A percentile compares a stretch with the other conserved stretches of the same genome.
phyloP scores from a whole-genome alignment of 2,113 vertebrate genomes.

The Serilophus lunatus region DNA sequence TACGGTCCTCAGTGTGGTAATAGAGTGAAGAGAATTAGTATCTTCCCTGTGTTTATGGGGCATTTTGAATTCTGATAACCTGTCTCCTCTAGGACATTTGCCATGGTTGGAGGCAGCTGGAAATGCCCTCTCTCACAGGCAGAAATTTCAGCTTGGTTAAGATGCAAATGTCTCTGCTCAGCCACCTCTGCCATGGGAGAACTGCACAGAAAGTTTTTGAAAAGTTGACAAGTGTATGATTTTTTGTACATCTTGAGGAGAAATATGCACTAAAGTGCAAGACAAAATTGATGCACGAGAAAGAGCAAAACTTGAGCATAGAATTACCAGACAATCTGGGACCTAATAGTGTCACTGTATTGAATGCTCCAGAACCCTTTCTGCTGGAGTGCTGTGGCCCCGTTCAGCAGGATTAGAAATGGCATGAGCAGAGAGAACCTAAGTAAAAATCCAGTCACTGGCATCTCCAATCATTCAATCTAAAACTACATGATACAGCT shows the following conservation, averaged over 20 bases:
- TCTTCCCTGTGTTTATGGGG: not conserved
- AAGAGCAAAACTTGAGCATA: not conserved
- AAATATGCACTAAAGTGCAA: fast-evolving
- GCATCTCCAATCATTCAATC: not conserved
- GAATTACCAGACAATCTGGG: not conserved
- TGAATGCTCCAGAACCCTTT: not conserved
- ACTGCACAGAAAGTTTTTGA: not conserved
- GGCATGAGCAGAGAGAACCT: not conserved
- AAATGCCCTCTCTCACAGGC: not conserved
- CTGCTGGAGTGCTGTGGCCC: not conserved
- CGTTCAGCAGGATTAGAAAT: not conserved
- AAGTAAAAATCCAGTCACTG: not conserved
- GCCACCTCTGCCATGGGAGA: not conserved
- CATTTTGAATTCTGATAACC: conserved; percentile 5
- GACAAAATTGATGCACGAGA: not conserved
- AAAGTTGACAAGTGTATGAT: not conserved
- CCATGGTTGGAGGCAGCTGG: not conserved
- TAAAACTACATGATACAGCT: not conserved
- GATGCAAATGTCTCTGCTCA: not conserved
- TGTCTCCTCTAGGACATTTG: not conserved
- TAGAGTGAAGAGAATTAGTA: not conserved
- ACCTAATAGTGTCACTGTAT: not conserved
- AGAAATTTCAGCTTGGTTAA: not conserved
- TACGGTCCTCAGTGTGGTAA: not conserved
- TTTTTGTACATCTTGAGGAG: not conserved